Conservation (phyloP, 2,797 vertebrate species). For the Artibeus jamaicensis region DNA sequence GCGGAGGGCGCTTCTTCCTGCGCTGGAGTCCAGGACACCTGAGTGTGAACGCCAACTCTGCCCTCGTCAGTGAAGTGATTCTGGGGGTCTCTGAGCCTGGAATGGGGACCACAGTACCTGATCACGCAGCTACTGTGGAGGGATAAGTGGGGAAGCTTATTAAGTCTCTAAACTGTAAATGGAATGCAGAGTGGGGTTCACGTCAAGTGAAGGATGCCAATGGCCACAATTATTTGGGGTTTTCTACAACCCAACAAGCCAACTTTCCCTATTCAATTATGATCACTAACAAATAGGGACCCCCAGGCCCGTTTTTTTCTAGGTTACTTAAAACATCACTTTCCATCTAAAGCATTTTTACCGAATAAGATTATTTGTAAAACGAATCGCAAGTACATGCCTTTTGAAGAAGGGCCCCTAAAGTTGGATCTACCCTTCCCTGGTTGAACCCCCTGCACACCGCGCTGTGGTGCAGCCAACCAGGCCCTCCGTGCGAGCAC, state of each 20-base stretch:
- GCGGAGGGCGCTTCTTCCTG: not conserved
- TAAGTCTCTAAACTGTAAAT: not conserved
- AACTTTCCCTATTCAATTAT: not conserved
- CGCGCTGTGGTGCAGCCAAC: fast-evolving
- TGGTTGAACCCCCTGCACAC: not conserved
- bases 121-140: not conserved
- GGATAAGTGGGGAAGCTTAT: not conserved
- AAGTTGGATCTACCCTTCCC: not conserved
- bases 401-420: not conserved
- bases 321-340: not conserved
- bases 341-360: not conserved
- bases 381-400: not conserved
- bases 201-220: not conserved
- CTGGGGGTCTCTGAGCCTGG: not conserved
- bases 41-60: not conserved
- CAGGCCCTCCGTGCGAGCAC: fast-evolving
- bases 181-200: not conserved
- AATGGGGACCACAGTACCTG: not conserved
- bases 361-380: not conserved
- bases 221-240: not conserved
- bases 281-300: not conserved
- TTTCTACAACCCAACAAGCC: not conserved
- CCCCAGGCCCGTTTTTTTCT: not conserved
- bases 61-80: not conserved
- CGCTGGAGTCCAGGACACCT: not conserved